Conservation (phyloP, 1,140 invertebrate genomes). For the Drosophila arizonae region DNA sequence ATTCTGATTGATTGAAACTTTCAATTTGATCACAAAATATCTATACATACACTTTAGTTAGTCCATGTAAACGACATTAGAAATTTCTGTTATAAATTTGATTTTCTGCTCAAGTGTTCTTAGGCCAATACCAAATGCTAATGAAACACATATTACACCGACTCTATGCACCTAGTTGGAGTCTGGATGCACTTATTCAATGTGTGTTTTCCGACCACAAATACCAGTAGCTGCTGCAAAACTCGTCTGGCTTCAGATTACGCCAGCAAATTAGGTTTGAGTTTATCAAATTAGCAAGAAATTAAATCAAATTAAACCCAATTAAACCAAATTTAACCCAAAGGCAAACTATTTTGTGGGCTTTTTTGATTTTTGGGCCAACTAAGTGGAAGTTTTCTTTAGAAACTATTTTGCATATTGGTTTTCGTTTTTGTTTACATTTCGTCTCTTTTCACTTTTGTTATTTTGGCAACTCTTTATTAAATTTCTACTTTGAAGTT, state of each 20-base stretch:
- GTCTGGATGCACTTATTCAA: too few species aligned
- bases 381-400: constrained; percentile 9
- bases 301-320: background rate
- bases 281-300: constrained; percentile 2
- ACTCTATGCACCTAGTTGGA: too few species aligned
- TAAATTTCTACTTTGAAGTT: constrained; percentile 3
- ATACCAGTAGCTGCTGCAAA: background rate
- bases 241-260: background rate
- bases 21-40: too few species aligned
- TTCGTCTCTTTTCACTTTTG: background rate
- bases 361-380: constrained; percentile 10
- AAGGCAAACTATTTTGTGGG: constrained; percentile 29
- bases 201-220: background rate
- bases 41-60: too few species aligned
- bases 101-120: too few species aligned
- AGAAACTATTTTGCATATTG: constrained; percentile 37
- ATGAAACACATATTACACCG: background rate
- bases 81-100: too few species aligned
- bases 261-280: constrained; percentile 2
- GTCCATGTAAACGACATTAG: too few species aligned
- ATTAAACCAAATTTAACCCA: background rate
- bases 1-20: too few species aligned
- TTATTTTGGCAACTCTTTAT: background rate
- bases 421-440: background rate
- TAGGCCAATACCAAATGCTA: background rate